Conservation (phyloP, 1,140 invertebrate genomes). For the Drosophila subobscura region DNA sequence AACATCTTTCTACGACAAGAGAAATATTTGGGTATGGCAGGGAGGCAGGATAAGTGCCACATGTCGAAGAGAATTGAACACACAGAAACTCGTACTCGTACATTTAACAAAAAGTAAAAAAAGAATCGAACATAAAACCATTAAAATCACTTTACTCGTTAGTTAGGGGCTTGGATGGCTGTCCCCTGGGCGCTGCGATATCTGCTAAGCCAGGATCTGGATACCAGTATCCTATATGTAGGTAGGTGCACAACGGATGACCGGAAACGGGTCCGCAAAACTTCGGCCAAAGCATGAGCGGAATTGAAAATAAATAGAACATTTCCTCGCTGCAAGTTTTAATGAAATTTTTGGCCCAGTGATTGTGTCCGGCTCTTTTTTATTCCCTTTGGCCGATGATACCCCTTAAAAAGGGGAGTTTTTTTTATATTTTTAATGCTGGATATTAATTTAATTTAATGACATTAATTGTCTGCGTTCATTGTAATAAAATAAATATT, state of each 20-base stretch:
- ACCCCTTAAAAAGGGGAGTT: no score
- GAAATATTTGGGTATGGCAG: constrained; percentile 16
- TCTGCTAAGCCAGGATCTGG: constrained; percentile 24
- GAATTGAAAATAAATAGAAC: constrained; percentile 35
- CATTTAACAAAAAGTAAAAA: constrained; percentile 13
- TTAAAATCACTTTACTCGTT: constrained; percentile 74
- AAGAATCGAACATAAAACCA: constrained; percentile 59
- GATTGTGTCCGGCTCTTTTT: constrained; percentile 16
- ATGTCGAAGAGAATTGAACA: constrained; percentile 50
- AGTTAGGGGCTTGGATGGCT: constrained; percentile 39
- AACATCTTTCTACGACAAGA: constrained; percentile 71
- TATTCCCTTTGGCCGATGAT: neutral
- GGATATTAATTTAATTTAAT: neutral
- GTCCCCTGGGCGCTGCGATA: constrained; percentile 25
- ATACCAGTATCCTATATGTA: neutral
- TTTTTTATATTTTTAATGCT: no score
- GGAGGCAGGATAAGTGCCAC: constrained; percentile 49
- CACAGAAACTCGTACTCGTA: neutral
- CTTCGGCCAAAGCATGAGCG: constrained; percentile 21
- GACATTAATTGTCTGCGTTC: no score
- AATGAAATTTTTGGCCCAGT: constrained; percentile 47
- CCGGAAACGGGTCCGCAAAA: constrained; percentile 16
- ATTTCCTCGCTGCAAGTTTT: constrained; percentile 54
- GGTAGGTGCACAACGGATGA: constrained; percentile 28
- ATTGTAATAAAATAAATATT: no score